phyloP scores from a whole-genome alignment of 2,888 invertebrate species.

The Trissonchulus sp. region DNA sequence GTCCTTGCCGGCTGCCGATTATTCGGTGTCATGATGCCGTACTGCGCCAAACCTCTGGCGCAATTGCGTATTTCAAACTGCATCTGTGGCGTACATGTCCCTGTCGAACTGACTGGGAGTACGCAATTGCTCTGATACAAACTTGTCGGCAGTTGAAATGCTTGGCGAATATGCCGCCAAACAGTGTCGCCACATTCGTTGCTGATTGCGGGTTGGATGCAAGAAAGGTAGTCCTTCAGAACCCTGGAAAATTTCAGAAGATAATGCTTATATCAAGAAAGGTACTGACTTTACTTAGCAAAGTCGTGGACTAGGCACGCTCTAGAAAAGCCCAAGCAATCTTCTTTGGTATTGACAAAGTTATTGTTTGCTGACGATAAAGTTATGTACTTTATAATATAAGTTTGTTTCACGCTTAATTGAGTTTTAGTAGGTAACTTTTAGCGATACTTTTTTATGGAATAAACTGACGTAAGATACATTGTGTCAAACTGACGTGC shows the following conservation, averaged over 20 bases:
- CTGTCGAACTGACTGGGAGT: neutral
- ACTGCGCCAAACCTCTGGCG: neutral
- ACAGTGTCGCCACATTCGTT: constrained; percentile 38
- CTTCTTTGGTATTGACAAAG: too few species aligned
- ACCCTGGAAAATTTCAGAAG: constrained; percentile 36
- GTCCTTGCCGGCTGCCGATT: neutral
- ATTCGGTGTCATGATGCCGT: neutral
- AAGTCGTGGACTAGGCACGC: too few species aligned
- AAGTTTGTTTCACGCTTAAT: too few species aligned
- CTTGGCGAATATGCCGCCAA: constrained; percentile 38
- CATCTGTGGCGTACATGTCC: neutral
- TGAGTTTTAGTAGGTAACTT: too few species aligned
- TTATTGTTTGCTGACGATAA: too few species aligned
- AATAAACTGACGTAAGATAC: too few species aligned
- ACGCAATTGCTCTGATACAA: constrained; percentile 40
- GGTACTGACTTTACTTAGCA: too few species aligned
- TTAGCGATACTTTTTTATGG: too few species aligned
- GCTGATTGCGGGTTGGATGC: constrained; percentile 40
- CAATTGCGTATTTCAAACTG: neutral
- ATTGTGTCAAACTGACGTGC: too few species aligned
- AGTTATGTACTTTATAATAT: too few species aligned
- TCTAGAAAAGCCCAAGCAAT: too few species aligned
- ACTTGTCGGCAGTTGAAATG: constrained; percentile 41
- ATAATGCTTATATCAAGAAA: too few species aligned
- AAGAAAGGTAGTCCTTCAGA: constrained; percentile 42